These are phyloP conservation scores for Rhysida immarginata DNA, from an alignment of 1,140 invertebrate species.

Conservation along the genomic window DNA sequence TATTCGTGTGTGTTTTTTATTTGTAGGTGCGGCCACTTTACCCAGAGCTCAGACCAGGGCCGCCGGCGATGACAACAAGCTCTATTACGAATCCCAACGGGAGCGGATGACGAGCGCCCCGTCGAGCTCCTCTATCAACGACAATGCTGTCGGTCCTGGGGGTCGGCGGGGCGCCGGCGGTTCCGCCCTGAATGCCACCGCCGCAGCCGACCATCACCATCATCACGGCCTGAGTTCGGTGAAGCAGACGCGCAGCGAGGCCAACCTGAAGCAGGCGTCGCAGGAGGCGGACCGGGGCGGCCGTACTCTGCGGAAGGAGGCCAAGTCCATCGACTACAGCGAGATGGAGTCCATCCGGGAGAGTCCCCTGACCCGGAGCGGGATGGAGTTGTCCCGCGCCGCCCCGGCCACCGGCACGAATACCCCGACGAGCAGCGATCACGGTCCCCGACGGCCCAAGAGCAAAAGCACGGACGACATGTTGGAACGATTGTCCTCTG, in stretches of 20 bases:
- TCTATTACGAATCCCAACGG: not conserved
- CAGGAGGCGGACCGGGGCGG: constrained; percentile 1
- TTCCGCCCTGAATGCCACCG: constrained; percentile 18
- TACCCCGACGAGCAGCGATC: constrained; percentile 21
- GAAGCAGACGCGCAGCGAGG: constrained; percentile 5
- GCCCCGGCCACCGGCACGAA: constrained; percentile 36
- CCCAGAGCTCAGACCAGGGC: constrained; percentile 19
- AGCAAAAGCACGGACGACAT: constrained; percentile 82
- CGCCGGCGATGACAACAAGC: constrained; percentile 12
- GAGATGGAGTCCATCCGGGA: constrained; percentile 43
- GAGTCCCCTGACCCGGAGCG: constrained; percentile 18
- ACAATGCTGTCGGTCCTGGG: constrained; percentile 46
- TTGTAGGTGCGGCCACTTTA: constrained; percentile 24
- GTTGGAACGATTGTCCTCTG: constrained; percentile 32
- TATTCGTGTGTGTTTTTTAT: constrained; percentile 14
- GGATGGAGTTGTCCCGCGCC: not conserved
- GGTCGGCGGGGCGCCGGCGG: constrained; percentile 24
- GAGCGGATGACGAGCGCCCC: constrained; percentile 36
- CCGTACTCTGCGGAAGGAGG: constrained; percentile 5
- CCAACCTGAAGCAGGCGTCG: constrained; percentile 2
- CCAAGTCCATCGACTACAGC: constrained; percentile 58
- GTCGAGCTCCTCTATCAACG: constrained; percentile 74
- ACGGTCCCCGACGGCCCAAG: constrained; percentile 39
- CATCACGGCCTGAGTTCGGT: constrained; percentile 13
- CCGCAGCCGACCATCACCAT: constrained; percentile 10